Evolutionary conservation across 2,888 invertebrate genomes (phyloP).

Genomic region (Perithous albicinctus): DNA sequence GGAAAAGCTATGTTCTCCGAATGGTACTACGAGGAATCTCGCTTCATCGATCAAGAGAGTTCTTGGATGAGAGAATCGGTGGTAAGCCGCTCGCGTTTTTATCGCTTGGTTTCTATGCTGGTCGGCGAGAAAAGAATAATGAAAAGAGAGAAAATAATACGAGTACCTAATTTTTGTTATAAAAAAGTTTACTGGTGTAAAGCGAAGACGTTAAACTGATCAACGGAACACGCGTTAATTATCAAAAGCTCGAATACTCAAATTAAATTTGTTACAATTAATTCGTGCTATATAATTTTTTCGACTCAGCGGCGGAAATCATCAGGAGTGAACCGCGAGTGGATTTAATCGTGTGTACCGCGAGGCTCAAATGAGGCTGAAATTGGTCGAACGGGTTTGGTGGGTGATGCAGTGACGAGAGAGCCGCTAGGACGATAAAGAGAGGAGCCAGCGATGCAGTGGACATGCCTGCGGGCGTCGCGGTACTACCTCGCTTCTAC

Average conservation of each 20-base stretch:
- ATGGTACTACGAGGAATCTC: neutral
- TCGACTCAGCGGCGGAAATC: constrained; percentile 33
- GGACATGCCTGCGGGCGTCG: constrained; percentile 59
- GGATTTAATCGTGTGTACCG: constrained; percentile 52
- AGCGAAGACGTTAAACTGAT: neutral
- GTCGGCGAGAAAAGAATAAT: too few species aligned
- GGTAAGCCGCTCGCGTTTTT: constrained; percentile 25
- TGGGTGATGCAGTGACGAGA: constrained; percentile 17
- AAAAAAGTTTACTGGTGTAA: neutral
- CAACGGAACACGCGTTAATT: neutral
- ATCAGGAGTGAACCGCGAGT: constrained; percentile 29
- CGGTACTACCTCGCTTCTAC: constrained; percentile 30
- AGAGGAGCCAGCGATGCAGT: constrained; percentile 39
- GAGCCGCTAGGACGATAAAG: constrained; percentile 31
- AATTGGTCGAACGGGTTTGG: constrained; percentile 41
- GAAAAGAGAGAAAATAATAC: neutral
- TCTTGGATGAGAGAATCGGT: constrained; percentile 1
- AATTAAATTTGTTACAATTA: neutral
- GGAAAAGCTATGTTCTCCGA: neutral
- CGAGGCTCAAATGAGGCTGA: constrained; percentile 49
- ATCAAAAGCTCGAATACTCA: neutral
- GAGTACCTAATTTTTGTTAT: neutral
- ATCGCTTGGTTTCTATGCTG: neutral
- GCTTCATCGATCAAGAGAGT: constrained; percentile 19
- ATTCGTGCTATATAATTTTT: neutral